phyloP scores from a whole-genome alignment of 2,113 vertebrate genomes.

The Hystrix cristata region DNA sequence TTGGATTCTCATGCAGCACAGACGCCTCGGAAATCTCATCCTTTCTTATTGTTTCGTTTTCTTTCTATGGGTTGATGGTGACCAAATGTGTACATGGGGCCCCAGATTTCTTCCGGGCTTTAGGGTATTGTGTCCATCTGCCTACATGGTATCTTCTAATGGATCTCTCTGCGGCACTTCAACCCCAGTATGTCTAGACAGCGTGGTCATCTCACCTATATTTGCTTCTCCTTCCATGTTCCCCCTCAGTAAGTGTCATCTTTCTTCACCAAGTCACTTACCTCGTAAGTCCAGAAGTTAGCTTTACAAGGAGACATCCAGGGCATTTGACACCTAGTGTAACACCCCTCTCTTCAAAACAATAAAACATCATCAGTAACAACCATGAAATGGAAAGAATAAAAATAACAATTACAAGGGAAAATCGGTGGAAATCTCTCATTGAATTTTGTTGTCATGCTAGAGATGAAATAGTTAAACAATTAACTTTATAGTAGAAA shows the following conservation, averaged over 20 bases:
- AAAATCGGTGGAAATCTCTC: background rate
- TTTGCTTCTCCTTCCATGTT: background rate
- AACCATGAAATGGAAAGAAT: background rate
- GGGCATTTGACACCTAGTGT: background rate
- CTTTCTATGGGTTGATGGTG: background rate
- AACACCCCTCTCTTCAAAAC: background rate
- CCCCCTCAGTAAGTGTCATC: background rate
- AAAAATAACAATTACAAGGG: background rate
- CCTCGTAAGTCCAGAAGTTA: background rate
- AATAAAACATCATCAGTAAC: background rate
- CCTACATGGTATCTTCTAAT: background rate
- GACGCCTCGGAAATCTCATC: background rate
- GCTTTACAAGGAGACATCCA: background rate
- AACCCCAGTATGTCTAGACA: background rate
- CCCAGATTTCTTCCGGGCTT: background rate
- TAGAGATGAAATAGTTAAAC: conserved; percentile 39
- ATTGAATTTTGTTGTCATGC: background rate
- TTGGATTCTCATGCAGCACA: background rate
- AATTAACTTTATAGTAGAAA: background rate
- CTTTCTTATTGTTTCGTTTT: background rate
- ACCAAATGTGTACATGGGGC: background rate
- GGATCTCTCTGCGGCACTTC: background rate
- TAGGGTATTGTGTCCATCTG: background rate
- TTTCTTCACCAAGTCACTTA: background rate
- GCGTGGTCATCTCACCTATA: background rate